Evolutionary conservation across 2,113 vertebrate species (phyloP), one percentile per base, ranked within the genome.

Genomic region (Capreolus pygargus): DNA sequence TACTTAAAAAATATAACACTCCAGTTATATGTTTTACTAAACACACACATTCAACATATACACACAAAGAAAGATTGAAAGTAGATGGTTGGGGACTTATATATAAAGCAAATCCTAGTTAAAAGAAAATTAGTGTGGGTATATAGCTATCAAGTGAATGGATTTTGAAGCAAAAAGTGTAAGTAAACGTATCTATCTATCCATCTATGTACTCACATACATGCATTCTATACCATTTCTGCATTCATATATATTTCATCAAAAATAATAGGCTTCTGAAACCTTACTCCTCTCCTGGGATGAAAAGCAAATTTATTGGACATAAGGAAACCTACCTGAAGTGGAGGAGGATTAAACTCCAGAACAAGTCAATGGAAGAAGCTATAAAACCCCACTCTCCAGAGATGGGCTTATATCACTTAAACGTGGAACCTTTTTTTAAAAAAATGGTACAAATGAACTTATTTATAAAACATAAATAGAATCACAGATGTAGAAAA

Each of bases 101-200:
- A 52, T 50, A 12, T 17, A 3, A 25, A 85, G 50, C 23, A 54
- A 85, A 52, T 33, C 33, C 15, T 82, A 60, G 33, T 21, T 7
- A 13, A 50, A 83, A 9, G 54, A 12, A 55, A 36, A 36, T 19
- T 6, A 16, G 3, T 28, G 7, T 39, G 36, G 47, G 2, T 81
- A 0, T 6, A 0, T 4, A 50, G 28, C 64, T 39, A 64, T 50
- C 81, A 16, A 17, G 16, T 4, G 30, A 70, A 30, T 5, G 11
- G 28, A 45, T 36, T 83, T 39, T 12, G 33, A 83, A 58, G 36
- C 47, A 67, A 30, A 23, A 79, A 28, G 16, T 36, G 1, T n/a
- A 10, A 19, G 14, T 13, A 5, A 30, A 81, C 7, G 0, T 19
- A 9, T 6, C 27, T 30, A 0, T 27, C 33, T 14, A 2, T 16